Evolutionary conservation across 2,888 invertebrate genomes (phyloP).

Genomic region (Drosophila suboccidentalis): DNA sequence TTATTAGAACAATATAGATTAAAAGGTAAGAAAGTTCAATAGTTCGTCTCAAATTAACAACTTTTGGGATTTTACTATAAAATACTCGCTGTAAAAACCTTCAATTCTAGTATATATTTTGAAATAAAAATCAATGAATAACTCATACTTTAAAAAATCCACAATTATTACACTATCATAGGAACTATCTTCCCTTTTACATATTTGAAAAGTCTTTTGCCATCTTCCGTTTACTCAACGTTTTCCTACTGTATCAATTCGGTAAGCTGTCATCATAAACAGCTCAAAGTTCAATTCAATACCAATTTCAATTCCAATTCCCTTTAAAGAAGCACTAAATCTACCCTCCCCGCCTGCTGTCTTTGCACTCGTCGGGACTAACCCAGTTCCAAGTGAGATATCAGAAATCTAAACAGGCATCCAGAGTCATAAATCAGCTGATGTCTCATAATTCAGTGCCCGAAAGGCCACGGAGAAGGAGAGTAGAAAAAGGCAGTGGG

Average conservation of each 20-base stretch:
- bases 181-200: too few species aligned
- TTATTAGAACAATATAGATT: too few species aligned
- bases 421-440: constrained; percentile 67
- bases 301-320: constrained; percentile 9
- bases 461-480: neutral
- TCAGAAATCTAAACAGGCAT: constrained; percentile 57
- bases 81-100: too few species aligned
- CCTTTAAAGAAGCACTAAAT: constrained; percentile 7
- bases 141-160: too few species aligned
- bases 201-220: too few species aligned
- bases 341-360: neutral
- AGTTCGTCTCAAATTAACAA: too few species aligned
- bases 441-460: constrained; percentile 63
- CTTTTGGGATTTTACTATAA: too few species aligned
- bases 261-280: constrained; percentile 20
- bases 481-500: neutral
- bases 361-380: neutral
- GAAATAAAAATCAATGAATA: too few species aligned
- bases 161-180: too few species aligned
- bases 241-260: neutral
- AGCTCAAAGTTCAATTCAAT: constrained; percentile 18
- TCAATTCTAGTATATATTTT: too few species aligned
- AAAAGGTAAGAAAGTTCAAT: too few species aligned
- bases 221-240: too few species aligned
- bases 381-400: constrained; percentile 43